Conservation (phyloP, 1,140 invertebrate species). For the Danaus plexippus region DNA sequence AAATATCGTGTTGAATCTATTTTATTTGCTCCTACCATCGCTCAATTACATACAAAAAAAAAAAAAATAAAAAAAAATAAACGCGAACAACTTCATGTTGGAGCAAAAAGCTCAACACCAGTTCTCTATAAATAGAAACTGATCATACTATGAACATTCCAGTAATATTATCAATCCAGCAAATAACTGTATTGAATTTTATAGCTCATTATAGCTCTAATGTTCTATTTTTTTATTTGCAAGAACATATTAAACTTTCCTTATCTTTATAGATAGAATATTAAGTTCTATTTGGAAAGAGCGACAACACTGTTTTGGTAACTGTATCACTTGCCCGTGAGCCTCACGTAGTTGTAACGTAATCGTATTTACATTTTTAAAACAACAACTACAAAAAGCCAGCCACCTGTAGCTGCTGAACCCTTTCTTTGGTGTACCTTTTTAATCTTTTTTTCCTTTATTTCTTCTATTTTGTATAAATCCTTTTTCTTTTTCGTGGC, state of each 20-base stretch:
- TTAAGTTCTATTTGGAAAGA: neutral
- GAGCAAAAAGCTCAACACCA: conserved; percentile 13
- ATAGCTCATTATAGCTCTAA: neutral
- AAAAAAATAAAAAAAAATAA: conserved; percentile 7
- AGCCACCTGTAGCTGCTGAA: conserved; percentile 52
- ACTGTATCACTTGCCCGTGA: too few species aligned
- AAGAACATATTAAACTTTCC: too few species aligned
- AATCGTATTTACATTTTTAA: conserved; percentile 4
- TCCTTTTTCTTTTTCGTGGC: conserved; percentile 63
- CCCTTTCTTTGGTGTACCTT: conserved; percentile 54
- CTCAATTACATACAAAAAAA: too few species aligned
- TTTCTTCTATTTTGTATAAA: conserved; percentile 46
- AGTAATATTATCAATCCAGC: conserved; percentile 4
- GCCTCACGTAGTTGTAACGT: too few species aligned
- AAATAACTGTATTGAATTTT: conserved; percentile 7
- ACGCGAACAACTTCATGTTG: conserved; percentile 7
- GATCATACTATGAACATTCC: conserved; percentile 13
- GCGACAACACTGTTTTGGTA: neutral
- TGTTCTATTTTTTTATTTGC: too few species aligned
- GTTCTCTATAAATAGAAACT: conserved; percentile 16
- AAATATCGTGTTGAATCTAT: too few species aligned
- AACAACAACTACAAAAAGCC: conserved; percentile 18
- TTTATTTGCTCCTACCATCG: too few species aligned
- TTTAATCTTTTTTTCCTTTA: conserved; percentile 24
- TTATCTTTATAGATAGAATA: too few species aligned